Evolutionary conservation across 2,797 vertebrate species (phyloP), one percentile per base, ranked within the genome.

Genomic region (Lophius americanus): DNA sequence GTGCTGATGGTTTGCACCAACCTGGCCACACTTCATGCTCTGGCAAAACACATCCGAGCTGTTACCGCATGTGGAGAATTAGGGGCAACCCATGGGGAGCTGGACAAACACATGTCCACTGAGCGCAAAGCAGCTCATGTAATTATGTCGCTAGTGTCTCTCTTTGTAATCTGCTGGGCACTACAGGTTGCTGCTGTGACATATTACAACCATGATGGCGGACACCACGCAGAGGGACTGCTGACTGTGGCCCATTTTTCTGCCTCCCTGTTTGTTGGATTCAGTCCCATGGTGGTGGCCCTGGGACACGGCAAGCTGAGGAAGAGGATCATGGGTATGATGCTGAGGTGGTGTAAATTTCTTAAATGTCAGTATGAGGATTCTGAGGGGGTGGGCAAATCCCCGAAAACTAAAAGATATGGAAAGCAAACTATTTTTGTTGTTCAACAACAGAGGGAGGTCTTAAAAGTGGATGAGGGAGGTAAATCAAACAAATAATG

Each of bases 81-180:
- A 2, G 84, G 72, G 41, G 83, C 8, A 0, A 13, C 4, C 53
- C 90, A 81, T 0, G 79, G 79, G 7, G 91, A 92, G 38, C 72
- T 88, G 70, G 87, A 91, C 39, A 92, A 89, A 52, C 92, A 93
- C 0, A 61, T 92, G 57, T 77, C 90, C 41, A 76, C 69, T 2
- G 94, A 95, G 51, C 91, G 88, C 35, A 95, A 94, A 70, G 95
- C 94, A 2, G 90, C 90, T 51, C 85, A 92, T 0, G 92, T 95
- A 8, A 95, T 95, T 76, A 81, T 93, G 86, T 86, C 70, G 0
- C 82, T 95, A 38, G 94, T 95, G 32, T 66, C 73, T 0, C 85
- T 95, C 23, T 95, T 95, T 11, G 93, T 95, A 51, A 79, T 88
- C 44, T 94, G 93, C 81, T 95, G 94, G 93, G 92, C 70, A 7